A percentile compares a stretch with the other conserved stretches of the same genome.
phyloP scores from a whole-genome alignment of 2,888 invertebrate genomes.

The Ichneumon xanthorius region DNA sequence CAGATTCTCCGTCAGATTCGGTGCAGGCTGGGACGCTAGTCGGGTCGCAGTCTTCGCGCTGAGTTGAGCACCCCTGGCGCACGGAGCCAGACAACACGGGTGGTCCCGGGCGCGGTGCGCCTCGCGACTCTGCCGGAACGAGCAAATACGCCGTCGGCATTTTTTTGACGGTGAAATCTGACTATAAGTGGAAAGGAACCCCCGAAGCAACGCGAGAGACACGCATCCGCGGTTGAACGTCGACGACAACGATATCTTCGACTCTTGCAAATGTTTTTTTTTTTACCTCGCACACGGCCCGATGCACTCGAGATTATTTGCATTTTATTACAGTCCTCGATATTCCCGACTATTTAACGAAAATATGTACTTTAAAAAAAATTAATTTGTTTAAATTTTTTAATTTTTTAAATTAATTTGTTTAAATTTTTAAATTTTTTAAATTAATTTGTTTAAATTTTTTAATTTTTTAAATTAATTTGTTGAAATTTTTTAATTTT shows the following conservation, averaged over 20 bases:
- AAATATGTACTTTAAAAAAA: slow-evolving; percentile 2
- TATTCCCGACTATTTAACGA: slow-evolving; percentile 12
- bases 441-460: background rate
- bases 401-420: slow-evolving; percentile 15
- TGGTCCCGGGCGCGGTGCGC: slow-evolving; percentile 80
- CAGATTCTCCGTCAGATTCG: background rate
- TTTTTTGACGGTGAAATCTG: slow-evolving; percentile 82
- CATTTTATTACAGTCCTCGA: slow-evolving; percentile 7
- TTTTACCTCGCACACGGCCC: slow-evolving; percentile 38
- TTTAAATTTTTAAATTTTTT: background rate
- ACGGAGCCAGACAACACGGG: slow-evolving; percentile 78
- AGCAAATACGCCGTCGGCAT: slow-evolving; percentile 84
- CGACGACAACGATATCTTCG: slow-evolving; percentile 30
- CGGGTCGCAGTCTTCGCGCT: background rate
- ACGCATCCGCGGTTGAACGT: slow-evolving; percentile 36
- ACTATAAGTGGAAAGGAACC: slow-evolving; percentile 72
- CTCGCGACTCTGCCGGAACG: slow-evolving; percentile 78
- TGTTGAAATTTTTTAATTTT: background rate
- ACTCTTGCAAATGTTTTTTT: slow-evolving; percentile 53
- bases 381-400: background rate
- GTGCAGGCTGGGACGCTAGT: background rate
- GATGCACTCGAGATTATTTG: slow-evolving; percentile 51
- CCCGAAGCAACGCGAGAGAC: slow-evolving; percentile 43
- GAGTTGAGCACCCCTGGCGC: slow-evolving; percentile 80
- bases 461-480: slow-evolving; percentile 22